A percentile compares a stretch with the other conserved stretches of the same genome.
Evolutionary conservation across 2,797 vertebrate species (phyloP).

Genomic region (Psittacula echo): DNA sequence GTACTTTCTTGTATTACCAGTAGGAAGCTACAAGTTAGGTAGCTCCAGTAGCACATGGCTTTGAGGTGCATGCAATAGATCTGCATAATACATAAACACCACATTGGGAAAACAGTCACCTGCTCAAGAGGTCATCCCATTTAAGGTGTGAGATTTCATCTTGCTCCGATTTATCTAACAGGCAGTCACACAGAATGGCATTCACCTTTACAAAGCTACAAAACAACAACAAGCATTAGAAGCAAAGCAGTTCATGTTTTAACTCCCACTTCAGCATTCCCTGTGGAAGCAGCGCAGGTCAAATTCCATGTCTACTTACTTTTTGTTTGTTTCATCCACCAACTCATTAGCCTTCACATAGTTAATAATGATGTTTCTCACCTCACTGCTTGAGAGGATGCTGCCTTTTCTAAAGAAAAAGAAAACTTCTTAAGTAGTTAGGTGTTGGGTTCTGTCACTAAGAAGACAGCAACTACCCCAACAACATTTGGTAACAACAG

Average conservation of each 20-base stretch:
- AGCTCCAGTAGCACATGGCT: neutral
- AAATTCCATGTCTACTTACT: conserved; percentile 80
- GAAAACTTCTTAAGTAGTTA: neutral
- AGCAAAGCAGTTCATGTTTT: neutral
- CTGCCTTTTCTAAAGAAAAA: conserved; percentile 86
- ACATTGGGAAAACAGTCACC: conserved; percentile 74
- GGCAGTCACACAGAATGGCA: conserved; percentile 90
- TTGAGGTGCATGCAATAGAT: neutral
- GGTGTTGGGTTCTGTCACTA: too few species aligned
- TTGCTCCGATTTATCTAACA: conserved; percentile 91
- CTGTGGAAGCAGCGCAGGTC: neutral
- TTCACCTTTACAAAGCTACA: conserved; percentile 89
- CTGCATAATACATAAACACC: neutral
- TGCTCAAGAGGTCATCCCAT: conserved; percentile 94
- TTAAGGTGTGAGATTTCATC: conserved; percentile 85
- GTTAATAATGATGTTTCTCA: conserved; percentile 85
- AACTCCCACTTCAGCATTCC: neutral
- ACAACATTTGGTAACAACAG: too few species aligned
- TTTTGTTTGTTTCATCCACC: conserved; percentile 90
- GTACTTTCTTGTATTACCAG: neutral
- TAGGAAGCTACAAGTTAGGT: neutral
- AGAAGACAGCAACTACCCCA: too few species aligned
- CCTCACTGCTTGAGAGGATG: conserved; percentile 84
- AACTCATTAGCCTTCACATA: conserved; percentile 92
- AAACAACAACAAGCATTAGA: neutral